Base-by-base conservation (phyloP, 64 coral and sea anemone species). In the Stichodactyla helianthus region DNA sequence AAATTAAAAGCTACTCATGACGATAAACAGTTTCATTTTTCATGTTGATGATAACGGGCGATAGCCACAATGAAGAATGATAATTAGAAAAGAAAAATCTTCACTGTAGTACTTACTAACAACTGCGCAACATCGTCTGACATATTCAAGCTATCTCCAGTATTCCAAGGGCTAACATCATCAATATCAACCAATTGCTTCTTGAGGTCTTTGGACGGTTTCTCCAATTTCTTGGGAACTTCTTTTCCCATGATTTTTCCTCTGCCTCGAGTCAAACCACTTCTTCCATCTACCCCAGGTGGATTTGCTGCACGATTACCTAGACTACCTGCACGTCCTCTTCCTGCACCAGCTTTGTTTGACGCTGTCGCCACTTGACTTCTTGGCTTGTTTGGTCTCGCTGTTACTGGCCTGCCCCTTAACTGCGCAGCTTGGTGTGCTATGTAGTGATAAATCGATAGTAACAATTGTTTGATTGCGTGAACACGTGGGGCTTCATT, bases 41-140 rank as follows among this genome's bases (percentile, higher is more conserved):
- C 35, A 44, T 44, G 35, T 44, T 44, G 35, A 44, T 44, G 2
- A 44, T 44, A 44, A 44, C 35, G 35, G 35, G 35, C 35, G 35
- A 44, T 44, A 44, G 1, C 35, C 1, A 44, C 35, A 44, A 44
- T 44, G 1, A 2, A 44, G 35, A 44, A 44, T 44, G 35, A 44
- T 44, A 31, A 44, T 44, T 3, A 71, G 20, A 9, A 71, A 71
- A 26, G n/a, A 18, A 71, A 71, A 23, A 26, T 7, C 55, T 22
- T 7, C 25, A 28, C 50, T 51, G 6, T 5, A 56, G 65, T 35
- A 86, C 89, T 85, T 81, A 95, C 93, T 89, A 95, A 51, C 13
- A 95, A 85, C 26, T 95, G 93, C n/a, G 93, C 89, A 71, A 95
- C 74, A 85, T 91, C 93, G 51, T 95, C 93, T 14, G 93, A 95